A percentile compares a stretch with the other conserved stretches of the same genome.
phyloP scores from a whole-genome alignment of 1,140 invertebrate species.

The Diorhabda elongata region DNA sequence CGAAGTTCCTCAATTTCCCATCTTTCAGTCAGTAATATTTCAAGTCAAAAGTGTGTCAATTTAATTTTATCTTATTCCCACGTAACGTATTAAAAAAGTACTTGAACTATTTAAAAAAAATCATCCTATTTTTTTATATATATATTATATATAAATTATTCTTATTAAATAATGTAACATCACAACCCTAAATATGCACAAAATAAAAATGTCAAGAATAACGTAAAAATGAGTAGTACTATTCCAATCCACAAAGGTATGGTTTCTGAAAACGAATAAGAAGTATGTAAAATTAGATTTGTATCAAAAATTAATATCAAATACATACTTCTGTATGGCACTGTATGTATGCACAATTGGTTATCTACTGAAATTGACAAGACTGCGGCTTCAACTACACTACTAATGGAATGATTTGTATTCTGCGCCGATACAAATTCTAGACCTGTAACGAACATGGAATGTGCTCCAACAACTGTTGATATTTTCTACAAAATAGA shows the following conservation, averaged over 20 bases:
- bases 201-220: constrained; percentile 70
- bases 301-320: neutral
- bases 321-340: constrained; percentile 74
- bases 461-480: constrained; percentile 77
- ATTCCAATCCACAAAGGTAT: constrained; percentile 75
- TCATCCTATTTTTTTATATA: too few relatives aligned
- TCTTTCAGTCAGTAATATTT: too few relatives aligned
- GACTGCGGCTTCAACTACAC: constrained; percentile 77
- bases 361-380: constrained; percentile 94
- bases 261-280: constrained; percentile 59
- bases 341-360: constrained; percentile 83
- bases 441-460: constrained; percentile 91
- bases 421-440: constrained; percentile 73
- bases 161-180: constrained; percentile 34
- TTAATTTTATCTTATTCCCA: too few relatives aligned
- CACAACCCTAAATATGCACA: constrained; percentile 79
- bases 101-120: too few relatives aligned
- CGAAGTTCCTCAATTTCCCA: too few relatives aligned
- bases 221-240: constrained; percentile 64
- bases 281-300: constrained; percentile 17
- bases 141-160: too few relatives aligned
- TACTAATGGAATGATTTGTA: constrained; percentile 53
- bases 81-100: too few relatives aligned
- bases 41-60: too few relatives aligned
- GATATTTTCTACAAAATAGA: constrained; percentile 64